Evolutionary conservation across 2,113 vertebrate genomes (phyloP).

Genomic region (Cyanoliseus patagonus): DNA sequence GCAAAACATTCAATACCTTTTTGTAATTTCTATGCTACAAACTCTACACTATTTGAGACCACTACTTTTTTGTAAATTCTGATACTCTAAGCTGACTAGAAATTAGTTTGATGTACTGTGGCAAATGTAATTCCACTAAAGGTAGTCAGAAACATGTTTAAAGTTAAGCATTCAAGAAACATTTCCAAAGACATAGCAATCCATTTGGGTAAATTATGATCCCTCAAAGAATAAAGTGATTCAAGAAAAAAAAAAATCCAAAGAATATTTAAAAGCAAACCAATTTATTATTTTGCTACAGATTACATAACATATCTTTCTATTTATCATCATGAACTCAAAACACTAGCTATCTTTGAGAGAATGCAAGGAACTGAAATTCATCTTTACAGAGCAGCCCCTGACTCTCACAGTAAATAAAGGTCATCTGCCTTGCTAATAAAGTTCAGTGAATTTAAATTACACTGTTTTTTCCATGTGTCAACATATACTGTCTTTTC

Average conservation of each 20-base stretch:
- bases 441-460: not conserved
- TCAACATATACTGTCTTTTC: not conserved
- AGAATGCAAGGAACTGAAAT: not conserved
- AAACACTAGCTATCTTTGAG: not conserved
- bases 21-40: not conserved
- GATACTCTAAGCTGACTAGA: not conserved
- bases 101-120: not conserved
- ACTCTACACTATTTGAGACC: not conserved
- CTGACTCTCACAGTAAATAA: not conserved
- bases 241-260: not conserved
- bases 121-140: not conserved
- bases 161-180: not conserved
- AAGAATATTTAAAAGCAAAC: not conserved
- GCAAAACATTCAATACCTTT: not conserved
- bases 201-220: not conserved
- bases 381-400: not conserved
- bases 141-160: not conserved
- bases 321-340: not conserved
- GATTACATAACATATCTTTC: not conserved
- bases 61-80: not conserved
- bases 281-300: not conserved
- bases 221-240: not conserved
- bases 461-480: not conserved
- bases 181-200: not conserved
- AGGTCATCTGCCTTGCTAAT: not conserved